These are phyloP conservation scores for Aulostomus chinensis DNA, from an alignment of 2,797 vertebrate species.

Conservation along the genomic window DNA sequence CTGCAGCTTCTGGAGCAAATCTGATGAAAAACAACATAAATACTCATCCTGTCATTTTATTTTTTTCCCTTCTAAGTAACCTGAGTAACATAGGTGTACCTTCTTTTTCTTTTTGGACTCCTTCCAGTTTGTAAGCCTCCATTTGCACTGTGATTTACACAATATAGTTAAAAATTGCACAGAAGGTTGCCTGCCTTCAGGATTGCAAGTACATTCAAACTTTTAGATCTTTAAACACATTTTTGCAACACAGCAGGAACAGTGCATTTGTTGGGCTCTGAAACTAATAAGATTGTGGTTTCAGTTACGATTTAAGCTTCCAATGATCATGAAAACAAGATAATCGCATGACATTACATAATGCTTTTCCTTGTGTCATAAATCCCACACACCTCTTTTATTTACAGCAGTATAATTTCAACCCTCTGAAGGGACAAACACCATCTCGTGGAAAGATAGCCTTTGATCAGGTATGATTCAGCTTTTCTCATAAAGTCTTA, in stretches of 20 bases:
- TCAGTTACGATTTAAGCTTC: too few species aligned
- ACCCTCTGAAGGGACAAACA: too few species aligned
- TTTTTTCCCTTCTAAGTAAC: background rate
- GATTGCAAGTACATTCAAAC: background rate
- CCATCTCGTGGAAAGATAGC: too few species aligned
- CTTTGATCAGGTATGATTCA: too few species aligned
- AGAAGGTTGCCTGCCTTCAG: background rate
- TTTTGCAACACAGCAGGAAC: background rate
- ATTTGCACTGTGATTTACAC: constrained; percentile 64
- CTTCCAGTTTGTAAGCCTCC: constrained; percentile 62
- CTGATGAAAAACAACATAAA: constrained; percentile 44
- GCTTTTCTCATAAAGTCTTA: too few species aligned
- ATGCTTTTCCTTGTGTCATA: too few species aligned
- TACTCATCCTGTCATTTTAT: background rate
- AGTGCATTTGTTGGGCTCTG: background rate
- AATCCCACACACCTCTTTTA: too few species aligned
- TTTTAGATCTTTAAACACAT: background rate
- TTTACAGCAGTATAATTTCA: too few species aligned
- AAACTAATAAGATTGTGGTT: too few species aligned
- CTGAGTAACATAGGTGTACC: constrained; percentile 51
- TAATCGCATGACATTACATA: too few species aligned
- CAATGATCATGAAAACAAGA: too few species aligned
- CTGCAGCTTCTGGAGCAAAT: constrained; percentile 66
- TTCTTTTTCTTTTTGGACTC: constrained; percentile 72
- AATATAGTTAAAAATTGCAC: background rate